These are phyloP conservation scores for Eustalomyia histrio DNA, from an alignment of 2,888 invertebrate genomes.

Conservation along the genomic window DNA sequence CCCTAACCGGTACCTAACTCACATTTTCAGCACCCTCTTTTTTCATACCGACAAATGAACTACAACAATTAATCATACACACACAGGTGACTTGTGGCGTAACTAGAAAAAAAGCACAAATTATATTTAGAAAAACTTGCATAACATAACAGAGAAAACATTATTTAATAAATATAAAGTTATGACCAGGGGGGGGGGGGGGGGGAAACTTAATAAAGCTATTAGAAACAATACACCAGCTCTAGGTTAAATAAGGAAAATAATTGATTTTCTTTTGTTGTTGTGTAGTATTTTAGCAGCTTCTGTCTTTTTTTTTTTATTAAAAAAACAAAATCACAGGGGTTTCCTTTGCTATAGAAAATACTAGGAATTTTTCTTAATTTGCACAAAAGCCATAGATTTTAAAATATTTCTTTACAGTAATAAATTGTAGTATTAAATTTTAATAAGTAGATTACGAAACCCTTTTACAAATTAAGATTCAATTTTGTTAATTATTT, in stretches of 20 bases:
- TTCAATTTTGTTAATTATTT: not conserved
- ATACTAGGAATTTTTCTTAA: not conserved
- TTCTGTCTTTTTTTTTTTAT: not conserved
- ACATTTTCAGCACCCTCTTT: not conserved
- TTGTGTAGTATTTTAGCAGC: not conserved
- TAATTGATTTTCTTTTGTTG: slow-evolving; percentile 12
- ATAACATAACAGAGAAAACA: not conserved
- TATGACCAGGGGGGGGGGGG: no score
- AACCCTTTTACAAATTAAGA: not conserved
- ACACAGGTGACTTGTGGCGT: slow-evolving; percentile 33
- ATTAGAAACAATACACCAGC: not conserved
- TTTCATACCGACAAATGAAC: not conserved
- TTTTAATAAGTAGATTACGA: slow-evolving; percentile 24
- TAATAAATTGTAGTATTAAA: slow-evolving; percentile 16
- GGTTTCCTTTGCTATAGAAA: not conserved
- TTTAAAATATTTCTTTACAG: not conserved
- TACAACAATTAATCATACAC: slow-evolving; percentile 56
- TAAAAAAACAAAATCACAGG: not conserved
- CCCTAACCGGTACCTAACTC: not conserved
- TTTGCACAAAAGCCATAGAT: not conserved
- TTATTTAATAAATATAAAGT: not conserved
- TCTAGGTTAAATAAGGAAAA: slow-evolving; percentile 5
- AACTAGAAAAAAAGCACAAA: not conserved
- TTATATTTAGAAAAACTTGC: not conserved
- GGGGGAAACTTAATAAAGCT: not conserved